Conservation (phyloP, 2,888 invertebrate genomes). For the Cerceris rybyensis region DNA sequence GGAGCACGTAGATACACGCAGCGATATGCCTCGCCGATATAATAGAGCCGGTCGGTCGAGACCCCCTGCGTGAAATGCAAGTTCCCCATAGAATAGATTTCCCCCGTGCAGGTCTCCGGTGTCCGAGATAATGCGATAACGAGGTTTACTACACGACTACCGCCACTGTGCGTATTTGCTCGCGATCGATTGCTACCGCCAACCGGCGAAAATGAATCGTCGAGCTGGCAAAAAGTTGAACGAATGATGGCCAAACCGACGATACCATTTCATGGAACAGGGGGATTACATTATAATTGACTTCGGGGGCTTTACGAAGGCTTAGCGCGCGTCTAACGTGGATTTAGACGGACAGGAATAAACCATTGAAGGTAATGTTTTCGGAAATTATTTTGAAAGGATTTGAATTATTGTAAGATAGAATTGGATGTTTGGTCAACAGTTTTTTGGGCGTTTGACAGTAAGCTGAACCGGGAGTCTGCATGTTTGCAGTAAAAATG, state of each 20-base stretch:
- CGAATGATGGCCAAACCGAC: background rate
- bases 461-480: too few species aligned
- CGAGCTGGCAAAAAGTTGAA: constrained; percentile 39
- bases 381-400: too few species aligned
- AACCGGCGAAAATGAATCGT: constrained; percentile 54
- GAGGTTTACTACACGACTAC: constrained; percentile 68
- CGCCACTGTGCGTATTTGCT: constrained; percentile 62
- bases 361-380: too few species aligned
- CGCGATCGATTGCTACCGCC: constrained; percentile 53
- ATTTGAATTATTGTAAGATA: too few species aligned
- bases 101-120: constrained; percentile 67
- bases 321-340: too few species aligned
- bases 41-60: constrained; percentile 66
- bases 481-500: too few species aligned
- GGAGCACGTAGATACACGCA: constrained; percentile 73
- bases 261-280: too few species aligned
- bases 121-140: constrained; percentile 76
- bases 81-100: constrained; percentile 72
- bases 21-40: constrained; percentile 68
- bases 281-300: too few species aligned
- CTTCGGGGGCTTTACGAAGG: too few species aligned
- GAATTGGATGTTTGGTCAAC: too few species aligned
- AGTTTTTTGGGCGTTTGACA: too few species aligned
- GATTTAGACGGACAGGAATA: too few species aligned
- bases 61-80: constrained; percentile 70